Percentiles rank a stretch among this genome's conserved stretches.
Evolutionary conservation across 1,140 invertebrate species (phyloP).

Genomic region (Atta texana): DNA sequence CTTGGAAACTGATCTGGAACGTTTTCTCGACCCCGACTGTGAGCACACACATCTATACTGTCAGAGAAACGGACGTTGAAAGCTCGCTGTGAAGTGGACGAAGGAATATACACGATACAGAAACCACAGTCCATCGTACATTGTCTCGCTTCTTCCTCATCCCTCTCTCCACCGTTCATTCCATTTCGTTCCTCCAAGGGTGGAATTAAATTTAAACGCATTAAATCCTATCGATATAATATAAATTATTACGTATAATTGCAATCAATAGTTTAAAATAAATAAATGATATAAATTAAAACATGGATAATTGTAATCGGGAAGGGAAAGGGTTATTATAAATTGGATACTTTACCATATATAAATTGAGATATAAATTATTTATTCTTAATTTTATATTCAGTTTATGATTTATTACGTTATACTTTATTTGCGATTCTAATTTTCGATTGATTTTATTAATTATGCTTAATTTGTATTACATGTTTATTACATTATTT

Average conservation of each 20-base stretch:
- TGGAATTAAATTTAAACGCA: slow-evolving; percentile 4
- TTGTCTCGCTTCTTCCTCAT: slow-evolving; percentile 17
- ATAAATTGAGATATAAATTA: background rate
- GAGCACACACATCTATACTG: background rate
- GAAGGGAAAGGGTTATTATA: background rate
- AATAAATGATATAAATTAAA: slow-evolving; percentile 36
- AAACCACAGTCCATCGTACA: slow-evolving; percentile 24
- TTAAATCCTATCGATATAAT: background rate
- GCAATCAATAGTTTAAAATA: slow-evolving; percentile 18
- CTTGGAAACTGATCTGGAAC: slow-evolving; percentile 56
- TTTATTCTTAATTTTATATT: slow-evolving; percentile 10
- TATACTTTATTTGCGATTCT: slow-evolving; percentile 16
- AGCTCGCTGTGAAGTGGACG: slow-evolving; percentile 37
- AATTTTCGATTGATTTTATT: background rate
- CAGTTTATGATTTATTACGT: background rate
- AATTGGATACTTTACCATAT: slow-evolving; percentile 7
- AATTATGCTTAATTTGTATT: background rate
- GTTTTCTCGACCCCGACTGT: slow-evolving; percentile 22
- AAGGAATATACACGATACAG: slow-evolving; percentile 12
- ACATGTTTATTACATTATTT: background rate
- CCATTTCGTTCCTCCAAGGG: slow-evolving; percentile 30
- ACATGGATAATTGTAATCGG: slow-evolving; percentile 11
- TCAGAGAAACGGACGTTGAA: slow-evolving; percentile 40
- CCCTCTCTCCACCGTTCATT: background rate
- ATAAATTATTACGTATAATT: slow-evolving; percentile 10